Conservation (phyloP, 2,797 vertebrate genomes). For the Austrolebias charrua region DNA sequence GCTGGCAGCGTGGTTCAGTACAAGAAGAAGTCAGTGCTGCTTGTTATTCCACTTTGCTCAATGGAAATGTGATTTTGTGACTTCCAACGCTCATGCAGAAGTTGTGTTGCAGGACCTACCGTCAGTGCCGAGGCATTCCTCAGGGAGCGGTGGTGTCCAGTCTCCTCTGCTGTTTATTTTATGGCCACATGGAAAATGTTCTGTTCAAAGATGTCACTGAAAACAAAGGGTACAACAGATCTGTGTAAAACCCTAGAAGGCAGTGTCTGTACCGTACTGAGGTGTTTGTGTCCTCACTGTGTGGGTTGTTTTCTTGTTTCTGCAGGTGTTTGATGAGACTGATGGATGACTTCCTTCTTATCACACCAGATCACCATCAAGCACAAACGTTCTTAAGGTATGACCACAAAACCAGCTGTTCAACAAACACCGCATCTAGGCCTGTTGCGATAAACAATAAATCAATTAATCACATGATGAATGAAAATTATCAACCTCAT, state of each 20-base stretch:
- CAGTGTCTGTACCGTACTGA: conserved; percentile 39
- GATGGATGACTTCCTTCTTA: conserved; percentile 93
- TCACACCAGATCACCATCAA: conserved; percentile 85
- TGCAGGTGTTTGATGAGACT: conserved; percentile 88
- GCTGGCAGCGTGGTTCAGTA: conserved; percentile 79
- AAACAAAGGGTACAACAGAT: conserved; percentile 80
- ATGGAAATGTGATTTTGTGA: too few species aligned
- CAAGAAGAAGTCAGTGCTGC: conserved; percentile 77
- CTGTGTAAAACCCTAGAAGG: conserved; percentile 1
- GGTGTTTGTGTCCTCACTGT: not conserved
- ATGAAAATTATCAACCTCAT: too few species aligned
- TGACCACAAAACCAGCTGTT: conserved; percentile 5
- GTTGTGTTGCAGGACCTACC: conserved; percentile 79
- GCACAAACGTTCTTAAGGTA: conserved; percentile 90
- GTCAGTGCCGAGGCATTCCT: conserved; percentile 88
- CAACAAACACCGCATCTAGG: too few species aligned
- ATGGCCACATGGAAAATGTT: conserved; percentile 92
- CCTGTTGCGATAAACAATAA: too few species aligned
- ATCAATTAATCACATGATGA: too few species aligned
- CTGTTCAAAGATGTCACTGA: conserved; percentile 74
- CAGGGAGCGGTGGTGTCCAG: conserved; percentile 83
- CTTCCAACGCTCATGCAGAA: too few species aligned
- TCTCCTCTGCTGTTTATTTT: conserved; percentile 84
- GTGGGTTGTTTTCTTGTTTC: conserved; percentile 1
- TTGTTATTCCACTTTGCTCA: not conserved